Evolutionary conservation across 2,888 invertebrate genomes (phyloP), one percentile per base, ranked within the genome.

Genomic region (Chirona hameri): DNA sequence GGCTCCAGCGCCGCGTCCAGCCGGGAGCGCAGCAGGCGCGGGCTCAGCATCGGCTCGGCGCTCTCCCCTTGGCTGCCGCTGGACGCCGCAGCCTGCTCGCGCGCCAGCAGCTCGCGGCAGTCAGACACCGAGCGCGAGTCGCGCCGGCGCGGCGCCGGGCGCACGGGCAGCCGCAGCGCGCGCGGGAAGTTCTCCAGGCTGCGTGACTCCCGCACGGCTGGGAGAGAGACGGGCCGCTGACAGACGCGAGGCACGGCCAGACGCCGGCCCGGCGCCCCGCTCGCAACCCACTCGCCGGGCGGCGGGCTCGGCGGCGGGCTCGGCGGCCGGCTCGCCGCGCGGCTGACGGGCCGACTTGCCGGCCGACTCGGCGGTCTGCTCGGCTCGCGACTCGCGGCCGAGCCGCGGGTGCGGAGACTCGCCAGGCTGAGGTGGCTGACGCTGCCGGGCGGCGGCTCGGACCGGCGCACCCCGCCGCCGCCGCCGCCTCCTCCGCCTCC

Each of bases 41-140:
- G 15, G 46, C 46, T 46, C 27, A 46, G 76, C 46, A 39, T 65
- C n/a, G 65, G 65, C 65, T 65, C 52, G 52, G 52, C 52, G 52
- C 52, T 52, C 52, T 52, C 52, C 15, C 52, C 52, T 7, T 2
- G 31, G 72, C 0, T 18, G 21, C 10, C 46, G 76, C 46, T 9
- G 76, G 24, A 5, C 24, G 21, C 39, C 46, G 10, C 24, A 39
- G 2, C 39, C 46, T 27, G 18, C 10, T 39, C 24, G 21, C 14
- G 76, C 76, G 24, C 21, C 76, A 24, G 46, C 76, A 76, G 76
- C 21, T 76, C 76, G 39, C 76, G 76, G 12, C 76, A 76, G 76
- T 76, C 39, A 46, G 7, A 24, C 21, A 46, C 76, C 46, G 76
- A 76, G 24, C 76, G 39, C 39, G 76, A 39, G 76, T 76, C 76